A percentile compares a stretch with the other conserved stretches of the same genome.
Conservation (phyloP, 2,888 invertebrate genomes). For the Lithosia quadra region DNA sequence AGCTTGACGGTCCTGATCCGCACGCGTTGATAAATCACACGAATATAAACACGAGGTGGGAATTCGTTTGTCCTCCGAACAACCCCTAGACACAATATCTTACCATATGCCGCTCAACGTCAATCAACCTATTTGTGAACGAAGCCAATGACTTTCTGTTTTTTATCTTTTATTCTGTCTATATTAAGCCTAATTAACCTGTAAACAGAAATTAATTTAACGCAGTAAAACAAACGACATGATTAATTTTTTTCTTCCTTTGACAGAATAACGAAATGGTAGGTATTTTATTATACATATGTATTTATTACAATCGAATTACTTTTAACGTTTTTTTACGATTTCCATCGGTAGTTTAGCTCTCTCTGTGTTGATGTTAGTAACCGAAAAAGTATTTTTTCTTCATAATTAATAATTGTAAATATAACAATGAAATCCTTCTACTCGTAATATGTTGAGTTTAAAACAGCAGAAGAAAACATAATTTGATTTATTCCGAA, state of each 20-base stretch:
- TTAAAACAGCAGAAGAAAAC: too few species aligned
- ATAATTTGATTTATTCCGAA: too few species aligned
- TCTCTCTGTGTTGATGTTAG: too few species aligned
- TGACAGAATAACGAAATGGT: too few species aligned
- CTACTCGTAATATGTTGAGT: too few species aligned
- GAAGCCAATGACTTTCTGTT: slow-evolving; percentile 37
- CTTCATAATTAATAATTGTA: too few species aligned
- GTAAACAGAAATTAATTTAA: slow-evolving; percentile 19
- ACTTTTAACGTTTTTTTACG: too few species aligned
- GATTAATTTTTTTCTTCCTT: neutral
- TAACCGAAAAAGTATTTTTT: too few species aligned
- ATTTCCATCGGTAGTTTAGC: too few species aligned
- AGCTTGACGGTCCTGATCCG: slow-evolving; percentile 71
- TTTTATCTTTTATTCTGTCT: slow-evolving; percentile 17
- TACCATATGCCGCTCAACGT: slow-evolving; percentile 53
- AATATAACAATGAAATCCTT: too few species aligned
- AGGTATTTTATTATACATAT: too few species aligned
- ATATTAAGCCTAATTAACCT: slow-evolving; percentile 23
- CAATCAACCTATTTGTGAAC: slow-evolving; percentile 55
- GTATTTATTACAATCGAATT: too few species aligned
- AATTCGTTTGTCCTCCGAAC: slow-evolving; percentile 44
- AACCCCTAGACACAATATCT: slow-evolving; percentile 45
- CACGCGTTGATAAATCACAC: slow-evolving; percentile 78
- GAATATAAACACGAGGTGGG: slow-evolving; percentile 74
- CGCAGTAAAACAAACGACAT: slow-evolving; percentile 13